phyloP scores from a whole-genome alignment of 1,140 invertebrate species.

The Acromyrmex echinatior region DNA sequence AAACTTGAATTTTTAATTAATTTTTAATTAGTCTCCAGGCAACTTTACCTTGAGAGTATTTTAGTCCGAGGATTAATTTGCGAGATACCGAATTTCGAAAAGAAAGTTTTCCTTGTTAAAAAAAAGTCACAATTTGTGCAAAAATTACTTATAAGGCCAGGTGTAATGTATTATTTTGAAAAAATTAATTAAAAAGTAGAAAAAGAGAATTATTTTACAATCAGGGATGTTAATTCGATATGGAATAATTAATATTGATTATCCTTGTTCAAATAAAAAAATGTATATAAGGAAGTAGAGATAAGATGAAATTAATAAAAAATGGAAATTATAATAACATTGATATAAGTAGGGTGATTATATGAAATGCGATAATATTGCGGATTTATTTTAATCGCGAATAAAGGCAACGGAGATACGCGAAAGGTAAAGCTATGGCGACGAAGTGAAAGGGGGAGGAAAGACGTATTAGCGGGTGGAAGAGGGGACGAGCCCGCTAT shows the following conservation, averaged over 20 bases:
- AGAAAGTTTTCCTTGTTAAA: background rate
- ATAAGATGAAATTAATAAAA: constrained; percentile 14
- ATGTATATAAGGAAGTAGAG: background rate
- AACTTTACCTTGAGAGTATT: background rate
- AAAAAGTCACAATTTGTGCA: background rate
- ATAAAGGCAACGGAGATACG: background rate
- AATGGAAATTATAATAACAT: constrained; percentile 5
- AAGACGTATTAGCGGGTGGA: background rate
- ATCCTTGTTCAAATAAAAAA: background rate
- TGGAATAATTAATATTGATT: background rate
- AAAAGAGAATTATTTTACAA: background rate
- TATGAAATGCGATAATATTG: background rate
- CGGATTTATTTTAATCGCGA: constrained; percentile 21
- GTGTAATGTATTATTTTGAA: background rate
- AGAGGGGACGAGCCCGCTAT: constrained; percentile 29
- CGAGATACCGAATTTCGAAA: background rate
- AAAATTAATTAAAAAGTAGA: background rate
- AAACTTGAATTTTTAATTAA: background rate
- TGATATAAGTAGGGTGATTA: background rate
- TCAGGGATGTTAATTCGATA: background rate
- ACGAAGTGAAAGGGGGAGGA: constrained; percentile 4
- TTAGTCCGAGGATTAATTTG: background rate
- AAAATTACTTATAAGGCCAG: background rate
- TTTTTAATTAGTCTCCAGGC: background rate
- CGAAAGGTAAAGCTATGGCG: background rate